These are phyloP conservation scores for Dorcus parallelipipedus DNA, from an alignment of 2,888 invertebrate species.

Conservation along the genomic window DNA sequence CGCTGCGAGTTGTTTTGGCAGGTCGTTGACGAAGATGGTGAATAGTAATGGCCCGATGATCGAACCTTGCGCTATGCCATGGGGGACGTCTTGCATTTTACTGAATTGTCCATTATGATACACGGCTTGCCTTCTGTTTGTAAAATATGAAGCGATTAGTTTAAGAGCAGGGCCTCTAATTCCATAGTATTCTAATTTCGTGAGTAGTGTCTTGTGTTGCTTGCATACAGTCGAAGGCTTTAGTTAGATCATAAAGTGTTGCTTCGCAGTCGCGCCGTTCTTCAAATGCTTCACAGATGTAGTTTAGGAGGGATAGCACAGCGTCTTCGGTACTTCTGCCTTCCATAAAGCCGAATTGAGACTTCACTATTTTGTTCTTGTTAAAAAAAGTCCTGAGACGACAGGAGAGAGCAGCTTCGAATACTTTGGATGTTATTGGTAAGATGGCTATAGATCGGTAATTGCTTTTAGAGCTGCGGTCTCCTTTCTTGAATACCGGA, in stretches of 20 bases:
- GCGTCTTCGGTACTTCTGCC: no score
- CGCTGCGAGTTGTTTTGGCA: neutral
- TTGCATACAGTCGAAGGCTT: neutral
- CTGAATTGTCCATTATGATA: neutral
- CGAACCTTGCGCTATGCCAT: neutral
- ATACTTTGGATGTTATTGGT: no score
- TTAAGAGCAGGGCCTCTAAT: neutral
- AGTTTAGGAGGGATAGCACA: no score
- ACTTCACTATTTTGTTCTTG: no score
- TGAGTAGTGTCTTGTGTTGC: neutral
- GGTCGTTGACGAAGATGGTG: neutral
- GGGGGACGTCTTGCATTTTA: neutral
- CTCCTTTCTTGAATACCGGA: no score
- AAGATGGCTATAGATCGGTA: no score
- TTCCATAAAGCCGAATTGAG: no score
- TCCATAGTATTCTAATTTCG: neutral
- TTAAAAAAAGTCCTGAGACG: no score
- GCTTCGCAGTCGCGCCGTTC: no score
- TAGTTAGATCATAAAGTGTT: no score
- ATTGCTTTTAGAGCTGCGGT: neutral
- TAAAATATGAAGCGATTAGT: neutral
- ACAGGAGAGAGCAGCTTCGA: no score
- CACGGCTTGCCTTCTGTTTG: neutral
- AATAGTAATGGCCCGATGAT: neutral
- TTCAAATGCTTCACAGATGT: no score